These are phyloP conservation scores for Unio delphinus DNA, from an alignment of 2,888 invertebrate species.

Conservation along the genomic window DNA sequence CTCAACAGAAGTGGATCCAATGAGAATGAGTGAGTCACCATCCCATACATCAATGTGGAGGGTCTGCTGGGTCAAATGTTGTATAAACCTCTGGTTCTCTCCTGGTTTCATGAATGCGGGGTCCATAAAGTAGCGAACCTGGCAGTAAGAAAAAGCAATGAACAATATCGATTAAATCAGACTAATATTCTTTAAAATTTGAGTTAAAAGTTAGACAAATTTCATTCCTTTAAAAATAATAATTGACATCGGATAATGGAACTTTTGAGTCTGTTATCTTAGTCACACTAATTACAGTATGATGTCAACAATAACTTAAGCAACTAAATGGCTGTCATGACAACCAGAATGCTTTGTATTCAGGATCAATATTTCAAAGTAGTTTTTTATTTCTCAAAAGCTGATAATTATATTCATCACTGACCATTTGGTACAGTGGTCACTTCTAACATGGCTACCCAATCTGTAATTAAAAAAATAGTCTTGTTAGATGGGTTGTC, in stretches of 20 bases:
- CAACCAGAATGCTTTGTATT: too few species aligned
- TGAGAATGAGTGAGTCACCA: conserved; percentile 72
- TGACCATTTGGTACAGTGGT: background rate
- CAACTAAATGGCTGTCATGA: too few species aligned
- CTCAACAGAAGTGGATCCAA: conserved; percentile 72
- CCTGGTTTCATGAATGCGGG: conserved; percentile 70
- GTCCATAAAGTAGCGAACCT: conserved; percentile 71
- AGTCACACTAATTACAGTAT: too few species aligned
- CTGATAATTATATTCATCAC: background rate
- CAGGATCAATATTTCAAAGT: background rate
- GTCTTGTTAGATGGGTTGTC: too few species aligned
- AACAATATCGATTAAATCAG: background rate
- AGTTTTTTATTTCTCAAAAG: background rate
- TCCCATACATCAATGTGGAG: conserved; percentile 74
- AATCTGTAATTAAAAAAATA: too few species aligned
- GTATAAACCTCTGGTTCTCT: conserved; percentile 68
- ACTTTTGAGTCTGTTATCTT: too few species aligned
- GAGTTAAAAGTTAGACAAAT: too few species aligned
- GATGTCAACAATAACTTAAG: too few species aligned
- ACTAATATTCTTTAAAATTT: background rate
- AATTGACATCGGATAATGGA: too few species aligned
- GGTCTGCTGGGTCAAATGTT: conserved; percentile 69
- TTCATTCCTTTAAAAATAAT: too few species aligned
- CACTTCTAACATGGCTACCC: background rate
- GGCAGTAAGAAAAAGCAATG: conserved; percentile 8